These are phyloP conservation scores for Lydus trimaculatus DNA, from an alignment of 2,888 invertebrate genomes.

Conservation along the genomic window DNA sequence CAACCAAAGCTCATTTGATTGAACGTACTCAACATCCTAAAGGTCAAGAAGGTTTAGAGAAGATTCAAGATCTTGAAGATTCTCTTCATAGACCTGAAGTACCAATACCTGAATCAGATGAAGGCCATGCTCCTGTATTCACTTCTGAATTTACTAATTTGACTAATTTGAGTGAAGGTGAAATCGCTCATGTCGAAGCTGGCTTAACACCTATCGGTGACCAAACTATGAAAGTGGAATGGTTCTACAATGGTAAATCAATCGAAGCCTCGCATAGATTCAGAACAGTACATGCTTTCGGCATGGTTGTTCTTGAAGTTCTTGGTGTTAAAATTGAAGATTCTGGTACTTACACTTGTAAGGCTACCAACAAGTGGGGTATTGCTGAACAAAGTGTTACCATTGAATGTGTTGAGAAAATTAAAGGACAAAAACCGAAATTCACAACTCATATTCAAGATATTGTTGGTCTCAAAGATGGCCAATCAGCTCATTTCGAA, in stretches of 20 bases:
- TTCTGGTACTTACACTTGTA: slow-evolving; percentile 87
- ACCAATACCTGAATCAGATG: slow-evolving; percentile 73
- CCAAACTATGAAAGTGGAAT: slow-evolving; percentile 93
- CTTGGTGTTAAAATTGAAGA: slow-evolving; percentile 93
- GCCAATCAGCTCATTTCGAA: slow-evolving; percentile 94
- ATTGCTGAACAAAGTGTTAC: slow-evolving; percentile 85
- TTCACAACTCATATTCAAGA: slow-evolving; percentile 89
- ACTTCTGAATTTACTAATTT: slow-evolving; percentile 87
- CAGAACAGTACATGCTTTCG: slow-evolving; percentile 95
- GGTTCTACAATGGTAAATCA: slow-evolving; percentile 93
- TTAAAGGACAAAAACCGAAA: slow-evolving; percentile 84
- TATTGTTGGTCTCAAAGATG: slow-evolving; percentile 86
- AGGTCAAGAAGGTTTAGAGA: slow-evolving; percentile 91
- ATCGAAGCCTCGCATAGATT: slow-evolving; percentile 89
- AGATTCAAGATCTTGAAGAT: slow-evolving; percentile 90
- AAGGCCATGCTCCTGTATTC: slow-evolving; percentile 86
- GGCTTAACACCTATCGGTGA: slow-evolving; percentile 93
- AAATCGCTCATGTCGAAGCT: slow-evolving; percentile 97
- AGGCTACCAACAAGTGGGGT: slow-evolving; percentile 90
- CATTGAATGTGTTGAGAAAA: slow-evolving; percentile 83
- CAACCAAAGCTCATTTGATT: slow-evolving; percentile 81
- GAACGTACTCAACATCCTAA: slow-evolving; percentile 94
- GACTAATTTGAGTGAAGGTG: slow-evolving; percentile 88
- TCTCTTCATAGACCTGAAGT: slow-evolving; percentile 78
- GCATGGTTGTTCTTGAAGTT: slow-evolving; percentile 96